Evolutionary conservation across 2,797 vertebrate species (phyloP), one percentile per base, ranked within the genome.

Genomic region (Phataginus tricuspis): DNA sequence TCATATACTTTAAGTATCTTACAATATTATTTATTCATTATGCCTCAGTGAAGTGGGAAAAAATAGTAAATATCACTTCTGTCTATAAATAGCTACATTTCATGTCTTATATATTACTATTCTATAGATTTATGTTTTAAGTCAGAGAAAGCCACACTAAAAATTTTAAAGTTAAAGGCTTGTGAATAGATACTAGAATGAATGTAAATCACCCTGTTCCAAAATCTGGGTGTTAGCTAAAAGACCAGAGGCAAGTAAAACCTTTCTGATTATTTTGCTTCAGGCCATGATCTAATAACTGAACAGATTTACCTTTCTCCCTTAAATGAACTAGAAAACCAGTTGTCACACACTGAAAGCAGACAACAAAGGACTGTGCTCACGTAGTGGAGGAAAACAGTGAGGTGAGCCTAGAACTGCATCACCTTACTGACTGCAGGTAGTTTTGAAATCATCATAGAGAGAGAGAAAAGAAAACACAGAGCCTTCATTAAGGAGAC

Each of bases 381-480:
- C 39, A 4, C 39, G 7, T 34, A 31, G 21, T 39, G 39, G 7
- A 80, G 12, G 29, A 64, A 78, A 91, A 64, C 4, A 53, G 55
- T 45, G 23, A 57, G 2, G 15, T 59, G 51, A 92, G 21, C 10
- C 84, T 95, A 45, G 90, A 63, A 91, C n/a, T 68, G 37, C 68
- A 34, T 37, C 77, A 80, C 16, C 25, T 79, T 29, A n/a, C 57
- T 69, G 63, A 49, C 19, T 27, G 21, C 57, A 45, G 27, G 72
- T 42, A 85, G 75, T 92, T 97, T 97, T 97, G 82, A 82, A 94
- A 78, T 92, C 97, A 89, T 16, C 1, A 29, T 55, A 85, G 31
- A 78, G 69, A 95, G 51, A 89, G 77, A 21, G 53, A 92, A 84
- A 78, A 37, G 53, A 63, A n/a, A 61, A 77, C 66, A 39, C 5